Evolutionary conservation across 2,888 invertebrate species (phyloP), one percentile per base, ranked within the genome.

Genomic region (Micoletzkya japonica): DNA sequence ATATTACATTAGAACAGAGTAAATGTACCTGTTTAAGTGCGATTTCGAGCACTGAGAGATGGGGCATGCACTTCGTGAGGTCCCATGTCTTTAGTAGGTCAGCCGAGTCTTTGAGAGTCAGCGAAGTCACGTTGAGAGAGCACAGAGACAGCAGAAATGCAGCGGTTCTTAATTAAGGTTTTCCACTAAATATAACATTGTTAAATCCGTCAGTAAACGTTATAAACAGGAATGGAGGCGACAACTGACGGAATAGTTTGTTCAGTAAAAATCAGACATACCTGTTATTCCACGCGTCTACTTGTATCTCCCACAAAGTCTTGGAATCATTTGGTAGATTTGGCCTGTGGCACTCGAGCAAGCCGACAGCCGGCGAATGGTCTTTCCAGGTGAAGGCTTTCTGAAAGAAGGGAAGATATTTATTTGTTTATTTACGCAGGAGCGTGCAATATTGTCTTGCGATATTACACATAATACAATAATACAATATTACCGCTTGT

Each of bases 81-180:
- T 68, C 68, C 57, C 39, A 49, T 20, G 37, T 54, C 2, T 52
- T 54, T 0, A 66, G 66, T 0, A 66, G 56, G 14, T 66, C 66
- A 2, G 49, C 63, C 63, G 36, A 28, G 37, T 52, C 64, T 1
- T 57, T 73, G 20, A 76, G 68, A 10, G 76, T 73, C 32, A 76
- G 61, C 1, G 71, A 70, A 14, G 71, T 70, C 34, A 75, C 75
- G 44, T 72, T 75, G 0, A 66, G 60, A 1, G 61, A 54, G 52
- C 76, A 76, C 10, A 72, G 37, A 20, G 74, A 74, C 0, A 71
- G 49, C 26, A 76, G 49, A 28, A 74, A 74, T 24, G 70, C 50
- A 26, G 52, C 20, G 14, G 70, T 70, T 17, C 24, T 20, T 54
- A 24, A 17, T 54, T 54, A 7, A 54, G 10, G 14, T 17, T 17